Evolutionary conservation across 2,888 invertebrate genomes (phyloP).

Genomic region (Caenorhabditis sulstoni): DNA sequence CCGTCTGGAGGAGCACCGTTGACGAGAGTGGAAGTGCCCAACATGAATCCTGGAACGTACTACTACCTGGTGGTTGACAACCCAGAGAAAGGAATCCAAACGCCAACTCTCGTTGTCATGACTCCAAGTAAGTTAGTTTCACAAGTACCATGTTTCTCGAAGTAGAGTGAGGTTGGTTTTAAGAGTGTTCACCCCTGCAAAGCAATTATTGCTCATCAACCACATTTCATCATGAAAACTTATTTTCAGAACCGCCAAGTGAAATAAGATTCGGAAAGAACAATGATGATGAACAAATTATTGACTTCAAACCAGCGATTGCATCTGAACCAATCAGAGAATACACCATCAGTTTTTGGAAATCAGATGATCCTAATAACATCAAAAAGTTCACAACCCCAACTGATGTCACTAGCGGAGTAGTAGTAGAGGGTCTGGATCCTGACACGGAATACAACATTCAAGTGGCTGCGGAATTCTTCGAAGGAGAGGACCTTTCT

Average conservation of each 20-base stretch:
- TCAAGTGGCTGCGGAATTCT: slow-evolving; percentile 76
- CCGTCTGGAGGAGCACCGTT: slow-evolving; percentile 72
- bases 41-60: slow-evolving; percentile 75
- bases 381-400: slow-evolving; percentile 63
- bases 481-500: slow-evolving; percentile 73
- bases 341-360: slow-evolving; percentile 73
- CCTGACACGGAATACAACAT: slow-evolving; percentile 77
- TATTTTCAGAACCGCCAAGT: slow-evolving; percentile 74
- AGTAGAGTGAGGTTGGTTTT: no score
- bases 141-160: neutral
- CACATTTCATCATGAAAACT: no score
- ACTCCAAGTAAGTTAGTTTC: slow-evolving; percentile 73
- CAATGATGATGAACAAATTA: slow-evolving; percentile 78
- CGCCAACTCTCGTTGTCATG: slow-evolving; percentile 75
- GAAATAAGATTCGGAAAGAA: slow-evolving; percentile 78
- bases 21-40: slow-evolving; percentile 67
- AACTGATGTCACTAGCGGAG: slow-evolving; percentile 63
- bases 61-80: slow-evolving; percentile 77
- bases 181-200: no score
- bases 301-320: slow-evolving; percentile 77
- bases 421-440: slow-evolving; percentile 69
- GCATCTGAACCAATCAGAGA: slow-evolving; percentile 68
- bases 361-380: slow-evolving; percentile 67
- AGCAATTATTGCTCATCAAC: no score
- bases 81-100: slow-evolving; percentile 75